Base-by-base conservation (phyloP, 2,113 vertebrate species). In the Centropristis striata region DNA sequence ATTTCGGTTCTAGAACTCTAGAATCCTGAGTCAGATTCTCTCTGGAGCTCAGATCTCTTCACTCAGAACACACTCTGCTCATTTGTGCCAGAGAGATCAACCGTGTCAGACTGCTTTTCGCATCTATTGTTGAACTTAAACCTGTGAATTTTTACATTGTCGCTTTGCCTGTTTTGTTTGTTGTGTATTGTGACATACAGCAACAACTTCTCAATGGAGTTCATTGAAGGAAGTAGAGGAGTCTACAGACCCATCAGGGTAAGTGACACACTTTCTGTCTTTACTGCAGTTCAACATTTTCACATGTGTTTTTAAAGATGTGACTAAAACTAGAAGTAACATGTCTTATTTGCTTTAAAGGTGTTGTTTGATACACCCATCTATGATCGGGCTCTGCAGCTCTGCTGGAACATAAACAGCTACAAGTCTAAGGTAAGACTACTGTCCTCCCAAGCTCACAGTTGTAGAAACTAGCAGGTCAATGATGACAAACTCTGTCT, bases 391-490 rank as follows among this genome's bases (percentile, higher is more conserved):
- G 21, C 57, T 50, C 27, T 72, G 54, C 23, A 58, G 73, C 9
- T 57, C 14, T 50, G 54, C 58, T 61, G n/a, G 71, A 8, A 44
- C 21, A 32, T 42, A 28, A 15, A 10, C 20, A 39, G 37, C 23
- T 53, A 55, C 25, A 66, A 53, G 23, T 16, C 28, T 23, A n/a
- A n/a, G 20, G 9, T 80, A 64, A 59, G 61, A 54, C 20, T 55
- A 12, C 53, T 36, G 15, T 50, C 44, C 5, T 46, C 28, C 32
- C 32, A 32, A n/a, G n/a, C n/a, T n/a, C n/a, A n/a, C n/a, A n/a
- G n/a, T n/a, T n/a, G n/a, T n/a, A n/a, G n/a, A n/a, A n/a, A n/a
- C n/a, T n/a, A n/a, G n/a, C n/a, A n/a, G n/a, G n/a, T n/a, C n/a
- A n/a, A n/a, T n/a, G n/a, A n/a, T n/a, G n/a, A n/a, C 15, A 42